Base-by-base conservation (phyloP, 1,140 invertebrate genomes). In the Penaeus indicus region DNA sequence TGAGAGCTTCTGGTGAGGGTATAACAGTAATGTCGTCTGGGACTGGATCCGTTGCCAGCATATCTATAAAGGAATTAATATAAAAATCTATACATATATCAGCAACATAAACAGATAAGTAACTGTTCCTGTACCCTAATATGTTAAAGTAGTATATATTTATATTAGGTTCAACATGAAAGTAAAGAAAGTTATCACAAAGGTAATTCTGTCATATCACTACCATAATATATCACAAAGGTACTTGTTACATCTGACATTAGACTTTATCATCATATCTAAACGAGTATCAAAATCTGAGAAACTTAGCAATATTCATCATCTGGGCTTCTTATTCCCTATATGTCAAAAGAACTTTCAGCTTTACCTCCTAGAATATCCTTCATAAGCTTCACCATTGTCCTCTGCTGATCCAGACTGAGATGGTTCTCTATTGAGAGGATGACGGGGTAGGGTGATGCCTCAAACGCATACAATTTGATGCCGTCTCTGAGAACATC, bases 391-490 rank as follows among this genome's bases (percentile, higher is more conserved):
- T 92, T 92, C 8, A 94, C 94, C 92, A 95, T 94, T 42, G 93
- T 93, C 84, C 92, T 92, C 90, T 95, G 94, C 90, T 94, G 94
- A 60, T 93, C 92, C 22, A 93, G 90, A 67, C 92, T 93, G 90
- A 94, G 94, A 90, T 95, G 94, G 91, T 95, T 95, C 91, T 95
- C 94, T 85, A 95, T 92, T 54, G 94, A 94, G 64, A 95, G 91
- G 81, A 95, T 95, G 64, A 95, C 91, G 13, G 94, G 94, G 91
- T 94, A 95, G 92, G 91, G 88, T 1, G 92, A 93, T n/a, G 90
- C 84, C 13, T 91, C 86, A 87, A 93, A 93, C 16, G 93, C 93
- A 90, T 92, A 93, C 11, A 92, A 91, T 85, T 92, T 92, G 79
- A 93, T 92, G 90, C 94, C 93, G 90, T 94, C 93, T 67, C 92